Conservation (phyloP, 2,888 invertebrate species). For the Pollenia griseotomentosa region DNA sequence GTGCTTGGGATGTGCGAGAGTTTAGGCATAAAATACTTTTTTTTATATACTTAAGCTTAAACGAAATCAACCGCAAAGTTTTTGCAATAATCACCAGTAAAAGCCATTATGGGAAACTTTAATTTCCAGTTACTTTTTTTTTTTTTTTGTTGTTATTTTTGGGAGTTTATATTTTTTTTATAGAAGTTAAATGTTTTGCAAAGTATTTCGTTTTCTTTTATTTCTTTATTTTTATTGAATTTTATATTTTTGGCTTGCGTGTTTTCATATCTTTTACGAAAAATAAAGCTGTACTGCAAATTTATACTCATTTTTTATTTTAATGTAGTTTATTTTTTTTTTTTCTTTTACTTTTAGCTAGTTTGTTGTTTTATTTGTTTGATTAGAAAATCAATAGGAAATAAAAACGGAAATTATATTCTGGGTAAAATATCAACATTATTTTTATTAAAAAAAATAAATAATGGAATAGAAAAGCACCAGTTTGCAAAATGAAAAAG, state of each 20-base stretch:
- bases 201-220: constrained; percentile 34
- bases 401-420: constrained; percentile 71
- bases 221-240: constrained; percentile 23
- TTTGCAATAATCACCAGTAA: constrained; percentile 69
- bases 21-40: constrained; percentile 55
- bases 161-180: constrained; percentile 25
- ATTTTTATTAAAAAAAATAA: not conserved
- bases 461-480: not conserved
- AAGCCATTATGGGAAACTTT: constrained; percentile 68
- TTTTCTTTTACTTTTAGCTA: not conserved
- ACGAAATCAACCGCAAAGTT: constrained; percentile 72
- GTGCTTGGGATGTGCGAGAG: constrained; percentile 1
- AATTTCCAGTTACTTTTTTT: constrained; percentile 57
- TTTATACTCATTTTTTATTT: constrained; percentile 42
- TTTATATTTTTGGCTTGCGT: constrained; percentile 46
- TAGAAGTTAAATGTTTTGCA: constrained; percentile 43
- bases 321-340: constrained; percentile 16
- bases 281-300: constrained; percentile 46
- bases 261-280: constrained; percentile 27
- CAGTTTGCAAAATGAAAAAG: not conserved
- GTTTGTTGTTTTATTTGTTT: constrained; percentile 36
- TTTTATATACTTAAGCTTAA: constrained; percentile 44
- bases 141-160: not conserved
- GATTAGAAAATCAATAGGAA: constrained; percentile 73
- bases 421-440: constrained; percentile 43